Conservation (phyloP, 2,113 vertebrate species). For the Syngnathus scovelli region DNA sequence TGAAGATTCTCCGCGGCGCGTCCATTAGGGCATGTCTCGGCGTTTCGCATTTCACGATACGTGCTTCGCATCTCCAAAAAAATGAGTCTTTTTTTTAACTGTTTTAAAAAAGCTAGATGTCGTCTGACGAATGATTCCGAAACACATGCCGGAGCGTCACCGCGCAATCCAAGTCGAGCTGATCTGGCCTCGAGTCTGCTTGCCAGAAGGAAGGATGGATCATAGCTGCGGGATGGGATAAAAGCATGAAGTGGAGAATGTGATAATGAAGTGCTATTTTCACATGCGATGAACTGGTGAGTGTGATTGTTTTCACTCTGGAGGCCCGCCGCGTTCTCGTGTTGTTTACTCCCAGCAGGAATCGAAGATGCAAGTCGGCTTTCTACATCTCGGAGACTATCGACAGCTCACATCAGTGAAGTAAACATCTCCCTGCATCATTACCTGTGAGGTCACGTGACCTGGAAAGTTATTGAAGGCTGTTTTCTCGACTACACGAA, state of each 20-base stretch:
- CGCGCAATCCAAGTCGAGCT: conserved; percentile 21
- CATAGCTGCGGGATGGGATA: conserved; percentile 20
- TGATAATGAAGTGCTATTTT: conserved; percentile 36
- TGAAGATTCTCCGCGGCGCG: conserved; percentile 21
- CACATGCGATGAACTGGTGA: conserved; percentile 35
- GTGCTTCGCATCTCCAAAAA: background rate
- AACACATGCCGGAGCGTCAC: conserved; percentile 18
- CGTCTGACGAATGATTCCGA: conserved; percentile 1
- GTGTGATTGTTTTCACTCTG: conserved; percentile 38
- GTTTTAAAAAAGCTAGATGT: background rate
- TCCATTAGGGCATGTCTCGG: background rate
- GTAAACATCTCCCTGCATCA: conserved; percentile 35
- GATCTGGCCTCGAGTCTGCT: conserved; percentile 4
- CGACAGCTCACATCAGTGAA: conserved; percentile 43
- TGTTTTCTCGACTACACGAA: conserved; percentile 2
- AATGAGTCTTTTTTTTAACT: background rate
- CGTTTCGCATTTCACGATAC: background rate
- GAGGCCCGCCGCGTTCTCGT: conserved; percentile 24
- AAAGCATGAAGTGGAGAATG: conserved; percentile 38
- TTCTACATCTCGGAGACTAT: conserved; percentile 36
- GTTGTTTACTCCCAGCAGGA: background rate
- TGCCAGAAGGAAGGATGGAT: conserved; percentile 33
- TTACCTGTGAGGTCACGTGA: conserved; percentile 18
- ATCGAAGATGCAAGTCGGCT: conserved; percentile 8
- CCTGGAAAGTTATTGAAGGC: conserved; percentile 5